Percentiles rank a stretch among this genome's conserved stretches.
These are phyloP conservation scores for Eremobia ochroleuca DNA, from an alignment of 2,888 invertebrate species.

Conservation along the genomic window DNA sequence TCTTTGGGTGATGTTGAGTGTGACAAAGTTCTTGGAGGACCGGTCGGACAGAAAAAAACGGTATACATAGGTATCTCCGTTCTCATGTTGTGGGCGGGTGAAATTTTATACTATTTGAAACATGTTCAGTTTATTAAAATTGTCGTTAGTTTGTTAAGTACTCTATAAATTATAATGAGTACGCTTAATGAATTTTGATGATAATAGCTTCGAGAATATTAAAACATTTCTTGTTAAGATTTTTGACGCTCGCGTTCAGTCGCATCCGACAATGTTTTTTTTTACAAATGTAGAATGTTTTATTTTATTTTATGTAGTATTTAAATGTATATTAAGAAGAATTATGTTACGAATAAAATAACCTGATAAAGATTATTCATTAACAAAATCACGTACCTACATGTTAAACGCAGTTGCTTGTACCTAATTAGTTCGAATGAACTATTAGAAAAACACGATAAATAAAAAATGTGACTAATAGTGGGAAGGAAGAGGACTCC, in stretches of 20 bases:
- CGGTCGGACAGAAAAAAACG: slow-evolving; percentile 79
- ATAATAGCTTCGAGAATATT: slow-evolving; percentile 38
- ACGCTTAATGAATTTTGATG: slow-evolving; percentile 61
- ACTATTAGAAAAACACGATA: not conserved
- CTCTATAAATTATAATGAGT: slow-evolving; percentile 61
- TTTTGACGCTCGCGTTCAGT: slow-evolving; percentile 51
- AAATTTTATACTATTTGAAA: slow-evolving; percentile 74
- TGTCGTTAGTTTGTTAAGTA: slow-evolving; percentile 63
- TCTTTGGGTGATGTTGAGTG: slow-evolving; percentile 63
- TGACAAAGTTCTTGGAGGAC: slow-evolving; percentile 78
- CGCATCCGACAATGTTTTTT: slow-evolving; percentile 25
- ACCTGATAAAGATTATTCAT: slow-evolving; percentile 1
- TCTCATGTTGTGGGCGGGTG: slow-evolving; percentile 78
- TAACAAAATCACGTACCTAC: not conserved
- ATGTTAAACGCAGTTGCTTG: not conserved
- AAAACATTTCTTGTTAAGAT: slow-evolving; percentile 58
- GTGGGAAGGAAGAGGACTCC: not conserved
- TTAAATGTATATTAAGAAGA: slow-evolving; percentile 7
- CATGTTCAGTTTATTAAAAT: slow-evolving; percentile 68
- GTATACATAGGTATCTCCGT: slow-evolving; percentile 69
- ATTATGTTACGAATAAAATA: slow-evolving; percentile 10
- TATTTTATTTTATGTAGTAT: slow-evolving; percentile 1
- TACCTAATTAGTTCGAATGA: slow-evolving; percentile 9
- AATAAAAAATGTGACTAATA: not conserved
- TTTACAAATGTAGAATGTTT: slow-evolving; percentile 1